Conservation (phyloP, 2,888 invertebrate species). For the Liodrosophila aerea region DNA sequence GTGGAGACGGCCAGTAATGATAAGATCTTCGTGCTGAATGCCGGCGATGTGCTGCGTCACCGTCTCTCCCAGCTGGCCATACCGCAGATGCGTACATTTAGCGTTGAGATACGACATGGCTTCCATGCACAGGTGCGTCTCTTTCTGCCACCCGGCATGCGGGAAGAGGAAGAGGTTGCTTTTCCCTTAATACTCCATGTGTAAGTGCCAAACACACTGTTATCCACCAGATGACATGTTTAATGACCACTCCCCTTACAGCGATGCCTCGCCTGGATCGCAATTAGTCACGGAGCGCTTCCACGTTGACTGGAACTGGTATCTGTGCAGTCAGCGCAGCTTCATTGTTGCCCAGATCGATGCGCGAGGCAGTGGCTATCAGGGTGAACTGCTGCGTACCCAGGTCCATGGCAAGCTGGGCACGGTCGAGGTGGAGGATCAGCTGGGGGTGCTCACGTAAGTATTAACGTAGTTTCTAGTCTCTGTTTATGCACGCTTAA, state of each 20-base stretch:
- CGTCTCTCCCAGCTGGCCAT: constrained; percentile 87
- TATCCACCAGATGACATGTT: too few species aligned
- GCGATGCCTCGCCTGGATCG: constrained; percentile 91
- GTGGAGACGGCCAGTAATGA: constrained; percentile 85
- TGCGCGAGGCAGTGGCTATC: constrained; percentile 92
- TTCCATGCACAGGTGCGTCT: constrained; percentile 90
- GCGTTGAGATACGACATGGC: constrained; percentile 86
- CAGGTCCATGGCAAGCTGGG: constrained; percentile 89
- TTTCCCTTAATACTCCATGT: constrained; percentile 92
- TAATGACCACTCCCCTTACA: too few species aligned
- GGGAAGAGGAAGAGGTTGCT: constrained; percentile 91
- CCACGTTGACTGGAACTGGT: constrained; percentile 92
- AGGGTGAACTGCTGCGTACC: constrained; percentile 89
- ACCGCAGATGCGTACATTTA: constrained; percentile 89
- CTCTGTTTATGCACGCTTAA: not conserved
- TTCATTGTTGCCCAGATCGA: constrained; percentile 95
- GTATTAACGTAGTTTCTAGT: not conserved
- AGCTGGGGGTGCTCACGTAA: constrained; percentile 87
- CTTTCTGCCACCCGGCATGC: constrained; percentile 90
- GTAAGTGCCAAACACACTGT: constrained; percentile 86
- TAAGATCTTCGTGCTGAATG: constrained; percentile 86
- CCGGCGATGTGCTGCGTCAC: constrained; percentile 86
- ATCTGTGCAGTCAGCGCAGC: constrained; percentile 90
- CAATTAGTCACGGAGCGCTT: constrained; percentile 93
- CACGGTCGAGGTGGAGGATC: constrained; percentile 90